Conservation (phyloP, 2,113 vertebrate species). For the Ceyx cyanopectus region DNA sequence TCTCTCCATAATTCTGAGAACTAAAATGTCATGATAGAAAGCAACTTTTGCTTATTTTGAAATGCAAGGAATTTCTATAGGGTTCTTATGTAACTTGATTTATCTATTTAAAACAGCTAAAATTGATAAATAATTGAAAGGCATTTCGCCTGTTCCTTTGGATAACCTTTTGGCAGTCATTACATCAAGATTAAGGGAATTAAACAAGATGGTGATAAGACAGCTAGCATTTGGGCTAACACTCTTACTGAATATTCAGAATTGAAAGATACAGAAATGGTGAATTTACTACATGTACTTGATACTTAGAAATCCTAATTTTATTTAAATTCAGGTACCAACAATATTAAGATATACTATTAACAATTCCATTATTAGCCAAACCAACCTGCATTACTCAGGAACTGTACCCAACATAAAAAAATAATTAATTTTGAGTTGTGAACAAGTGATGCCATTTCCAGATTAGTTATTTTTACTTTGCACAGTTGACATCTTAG, state of each 20-base stretch:
- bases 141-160: neutral
- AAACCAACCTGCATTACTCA: neutral
- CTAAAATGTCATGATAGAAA: neutral
- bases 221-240: neutral
- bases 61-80: neutral
- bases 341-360: neutral
- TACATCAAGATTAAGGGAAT: neutral
- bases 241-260: neutral
- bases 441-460: neutral
- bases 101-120: neutral
- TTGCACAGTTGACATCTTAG: neutral
- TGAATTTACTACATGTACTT: neutral
- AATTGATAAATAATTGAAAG: neutral
- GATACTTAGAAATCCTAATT: neutral
- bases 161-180: neutral
- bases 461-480: neutral
- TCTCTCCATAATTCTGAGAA: neutral
- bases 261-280: neutral
- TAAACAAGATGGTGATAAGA: neutral
- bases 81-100: neutral
- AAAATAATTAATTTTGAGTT: neutral
- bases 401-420: neutral
- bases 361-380: neutral
- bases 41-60: neutral
- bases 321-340: neutral